phyloP scores from a whole-genome alignment of 2,113 vertebrate genomes.

The Aegithalos caudatus region DNA sequence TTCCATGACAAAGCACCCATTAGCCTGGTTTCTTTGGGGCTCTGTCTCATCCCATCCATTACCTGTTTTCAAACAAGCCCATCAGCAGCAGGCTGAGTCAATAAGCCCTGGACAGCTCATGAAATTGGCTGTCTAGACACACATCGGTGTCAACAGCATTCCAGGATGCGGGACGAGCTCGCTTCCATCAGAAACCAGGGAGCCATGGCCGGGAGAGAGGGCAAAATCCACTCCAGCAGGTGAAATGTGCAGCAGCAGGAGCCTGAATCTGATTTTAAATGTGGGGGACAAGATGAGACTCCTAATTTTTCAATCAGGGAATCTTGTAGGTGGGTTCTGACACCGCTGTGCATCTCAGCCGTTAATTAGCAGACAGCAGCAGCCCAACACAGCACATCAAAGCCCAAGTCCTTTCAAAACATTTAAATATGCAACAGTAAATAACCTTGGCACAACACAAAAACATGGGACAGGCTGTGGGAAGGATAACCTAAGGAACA shows the following conservation, averaged over 20 bases:
- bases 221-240: not conserved
- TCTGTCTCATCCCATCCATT: not conserved
- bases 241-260: not conserved
- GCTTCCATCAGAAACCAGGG: not conserved
- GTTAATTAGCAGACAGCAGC: not conserved
- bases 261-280: not conserved
- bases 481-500: not conserved
- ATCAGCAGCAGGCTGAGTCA: not conserved
- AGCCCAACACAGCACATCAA: not conserved
- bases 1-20: not conserved
- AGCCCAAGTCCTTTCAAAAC: not conserved
- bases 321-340: not conserved
- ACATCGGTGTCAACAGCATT: not conserved
- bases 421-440: not conserved
- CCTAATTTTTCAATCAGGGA: not conserved
- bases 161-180: fast-evolving
- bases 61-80: not conserved
- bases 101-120: not conserved
- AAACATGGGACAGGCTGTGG: not conserved
- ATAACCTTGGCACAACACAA: not conserved
- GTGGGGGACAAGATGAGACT: not conserved
- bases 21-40: not conserved
- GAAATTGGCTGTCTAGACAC: not conserved
- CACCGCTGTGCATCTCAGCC: not conserved
- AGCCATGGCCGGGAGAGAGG: not conserved